Conservation (phyloP, 2,797 vertebrate species). For the Scarus forsteni region DNA sequence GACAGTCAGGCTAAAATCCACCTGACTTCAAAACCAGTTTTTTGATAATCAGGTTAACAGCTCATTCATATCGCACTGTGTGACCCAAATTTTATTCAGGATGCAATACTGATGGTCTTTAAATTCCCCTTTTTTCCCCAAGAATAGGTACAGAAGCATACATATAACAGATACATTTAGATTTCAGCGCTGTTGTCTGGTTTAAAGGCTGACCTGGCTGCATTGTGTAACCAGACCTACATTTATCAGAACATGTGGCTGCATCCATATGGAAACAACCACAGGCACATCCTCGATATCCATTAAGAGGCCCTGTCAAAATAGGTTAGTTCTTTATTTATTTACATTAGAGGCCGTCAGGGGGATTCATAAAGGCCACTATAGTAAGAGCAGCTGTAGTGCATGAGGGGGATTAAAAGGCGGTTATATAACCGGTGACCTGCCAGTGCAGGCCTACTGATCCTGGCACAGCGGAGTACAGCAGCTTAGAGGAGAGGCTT, state of each 20-base stretch:
- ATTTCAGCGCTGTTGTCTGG: not conserved
- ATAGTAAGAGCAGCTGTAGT: conserved; percentile 60
- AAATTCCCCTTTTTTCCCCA: no score
- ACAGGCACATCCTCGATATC: conserved; percentile 12
- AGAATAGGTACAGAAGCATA: not conserved
- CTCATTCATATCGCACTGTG: no score
- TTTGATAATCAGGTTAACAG: no score
- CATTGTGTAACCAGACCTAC: conserved; percentile 38
- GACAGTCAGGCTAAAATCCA: no score
- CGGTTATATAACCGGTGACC: conserved; percentile 79
- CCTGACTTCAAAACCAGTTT: no score
- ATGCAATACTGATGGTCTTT: no score
- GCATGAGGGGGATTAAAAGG: conserved; percentile 63
- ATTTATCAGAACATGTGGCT: conserved; percentile 2
- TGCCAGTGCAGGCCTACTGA: conserved; percentile 70
- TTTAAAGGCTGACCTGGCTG: not conserved
- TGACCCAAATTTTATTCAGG: no score
- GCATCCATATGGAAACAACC: conserved; percentile 22
- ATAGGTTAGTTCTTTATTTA: conserved; percentile 18
- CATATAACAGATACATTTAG: not conserved
- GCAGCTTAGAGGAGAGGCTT: conserved; percentile 73
- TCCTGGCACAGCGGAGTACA: conserved; percentile 65
- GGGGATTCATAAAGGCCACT: conserved; percentile 40
- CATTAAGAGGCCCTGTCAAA: conserved; percentile 11
- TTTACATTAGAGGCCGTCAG: conserved; percentile 12